Evolutionary conservation across 2,797 vertebrate species (phyloP), one percentile per base, ranked within the genome.

Genomic region (Siniperca undulata): DNA sequence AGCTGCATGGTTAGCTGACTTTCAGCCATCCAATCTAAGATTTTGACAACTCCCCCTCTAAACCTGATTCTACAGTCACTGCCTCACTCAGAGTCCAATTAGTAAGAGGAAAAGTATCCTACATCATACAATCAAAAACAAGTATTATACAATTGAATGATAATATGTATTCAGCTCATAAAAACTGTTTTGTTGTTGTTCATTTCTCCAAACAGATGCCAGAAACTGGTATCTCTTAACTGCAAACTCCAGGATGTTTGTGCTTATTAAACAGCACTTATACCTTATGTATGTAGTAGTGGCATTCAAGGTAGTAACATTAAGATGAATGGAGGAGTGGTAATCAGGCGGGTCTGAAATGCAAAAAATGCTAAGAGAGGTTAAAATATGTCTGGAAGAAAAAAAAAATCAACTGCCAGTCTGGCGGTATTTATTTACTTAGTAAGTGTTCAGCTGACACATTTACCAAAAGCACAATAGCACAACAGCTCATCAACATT

Each of bases 1-100:
- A 90, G 81, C 77, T 91, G 80, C 88, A 86, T 88, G 92, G 90
- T 90, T 92, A 90, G 90, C 89, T 88, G 90, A 92, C 85, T 93
- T 90, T 92, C 74, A 92, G 88, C 83, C 86, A 78, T 88, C 80
- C 75, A 87, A 92, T 93, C 81, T 91, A 84, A 90, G 46, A 91
- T 88, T 90, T 90, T 94, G 93, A 94, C 92, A 94, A 88, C 83
- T 90, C 82, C 73, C 36, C 65, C 67, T 78, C 79, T 72, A 83
- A 91, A 86, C 74, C 79, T 81, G 82, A 89, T 91, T 77, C 74
- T 55, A 64, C 83, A 88, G 78, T 81, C 66, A 77, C 83, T 77
- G 67, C 77, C 70, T 88, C 78, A 34, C 82, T 55, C 53, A 86
- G 72, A 87, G 70, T 83, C 90, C 89, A 94, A 93, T 93, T 93